Base-by-base conservation (phyloP, 2,797 vertebrate species). In the Pteronotus mesoamericanus region DNA sequence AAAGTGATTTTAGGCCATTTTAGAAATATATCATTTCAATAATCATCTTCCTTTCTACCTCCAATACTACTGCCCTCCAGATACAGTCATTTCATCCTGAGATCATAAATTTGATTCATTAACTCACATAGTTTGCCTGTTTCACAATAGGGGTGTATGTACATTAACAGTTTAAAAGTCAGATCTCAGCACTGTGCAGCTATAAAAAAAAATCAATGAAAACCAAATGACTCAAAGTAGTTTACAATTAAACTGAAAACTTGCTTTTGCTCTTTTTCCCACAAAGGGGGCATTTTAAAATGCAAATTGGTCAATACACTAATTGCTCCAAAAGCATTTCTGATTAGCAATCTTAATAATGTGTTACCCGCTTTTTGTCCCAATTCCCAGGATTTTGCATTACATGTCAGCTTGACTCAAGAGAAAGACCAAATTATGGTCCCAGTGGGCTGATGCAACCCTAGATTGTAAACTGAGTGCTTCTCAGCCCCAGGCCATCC, bases 401-500 rank as follows among this genome's bases (percentile, higher is more conserved):
- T 97, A 92, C 89, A 18, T 80, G 79, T 97, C 87, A 95, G 86
- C 87, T 86, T 77, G 77, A 92, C 88, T 97, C 95, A 97, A 98
- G 98, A 98, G 98, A 98, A 98, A 98, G 96, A 97, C 78, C 96
- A 96, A 98, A 94, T 98, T 91, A 94, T 98, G 98, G 97, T 98
- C 84, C 96, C 98, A 98, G 95, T 94, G 98, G 98, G 98, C 98
- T 98, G 98, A 98, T 98, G 98, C 98, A 99, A 98, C 95, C 98
- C 98, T 97, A 98, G 98, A 98, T 89, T 93, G 98, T 96, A 98
- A 98, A 98, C 1, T 0, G 66, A 86, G 97, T 98, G 98, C 99
- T 98, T 98, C 98, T 97, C 98, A 98, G 98, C 99, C 99, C 14
- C 53, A 80, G 98, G 99, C 98, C 98, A 98, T 97, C 96, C 97